Evolutionary conservation across 2,113 vertebrate genomes (phyloP).

Genomic region (Bucco capensis): DNA sequence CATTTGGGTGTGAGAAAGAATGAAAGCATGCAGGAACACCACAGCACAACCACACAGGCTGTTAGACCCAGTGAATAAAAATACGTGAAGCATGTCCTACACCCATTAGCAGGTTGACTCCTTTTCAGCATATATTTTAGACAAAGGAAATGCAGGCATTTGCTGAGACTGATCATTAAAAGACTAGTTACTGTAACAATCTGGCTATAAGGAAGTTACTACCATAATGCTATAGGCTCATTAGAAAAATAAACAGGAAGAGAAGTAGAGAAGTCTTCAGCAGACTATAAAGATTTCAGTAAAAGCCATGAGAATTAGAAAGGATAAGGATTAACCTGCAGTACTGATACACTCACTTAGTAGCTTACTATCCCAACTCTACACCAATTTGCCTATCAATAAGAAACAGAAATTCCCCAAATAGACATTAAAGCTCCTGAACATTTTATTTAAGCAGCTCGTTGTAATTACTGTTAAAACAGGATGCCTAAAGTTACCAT

Average conservation of each 20-base stretch:
- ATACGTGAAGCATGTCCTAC: background rate
- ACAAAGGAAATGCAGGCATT: background rate
- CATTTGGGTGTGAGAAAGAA: background rate
- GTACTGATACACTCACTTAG: background rate
- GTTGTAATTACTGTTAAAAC: background rate
- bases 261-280: background rate
- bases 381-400: background rate
- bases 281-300: background rate
- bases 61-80: background rate
- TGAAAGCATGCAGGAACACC: fast-evolving
- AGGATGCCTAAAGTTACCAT: background rate
- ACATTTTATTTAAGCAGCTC: background rate
- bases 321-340: background rate
- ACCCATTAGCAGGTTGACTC: background rate
- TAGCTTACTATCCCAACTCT: background rate
- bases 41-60: fast-evolving
- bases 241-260: background rate
- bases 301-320: background rate
- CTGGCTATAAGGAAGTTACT: background rate
- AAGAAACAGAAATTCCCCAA: background rate
- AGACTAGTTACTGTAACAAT: background rate
- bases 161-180: background rate
- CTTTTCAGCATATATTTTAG: background rate
- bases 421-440: background rate
- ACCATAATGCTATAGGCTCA: background rate